Evolutionary conservation across 2,113 vertebrate species (phyloP).

Genomic region (Lampris megalopsis): DNA sequence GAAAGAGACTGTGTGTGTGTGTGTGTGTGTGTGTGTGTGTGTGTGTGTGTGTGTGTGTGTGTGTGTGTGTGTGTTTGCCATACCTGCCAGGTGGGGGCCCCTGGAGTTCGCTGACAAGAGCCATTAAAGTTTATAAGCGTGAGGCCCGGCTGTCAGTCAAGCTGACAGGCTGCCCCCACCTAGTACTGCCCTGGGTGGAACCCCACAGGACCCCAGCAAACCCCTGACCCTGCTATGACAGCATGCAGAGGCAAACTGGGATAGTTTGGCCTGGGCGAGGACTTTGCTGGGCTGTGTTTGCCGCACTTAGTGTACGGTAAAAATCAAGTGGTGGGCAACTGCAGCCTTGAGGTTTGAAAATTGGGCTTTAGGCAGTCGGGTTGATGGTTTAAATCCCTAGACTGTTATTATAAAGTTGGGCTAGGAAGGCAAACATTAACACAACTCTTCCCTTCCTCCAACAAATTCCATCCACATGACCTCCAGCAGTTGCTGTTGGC

Average conservation of each 20-base stretch:
- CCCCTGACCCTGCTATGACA: slow-evolving; percentile 67
- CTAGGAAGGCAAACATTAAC: slow-evolving; percentile 20
- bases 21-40: slow-evolving; percentile 13
- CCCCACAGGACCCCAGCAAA: slow-evolving; percentile 63
- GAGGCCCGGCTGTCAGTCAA: slow-evolving; percentile 77
- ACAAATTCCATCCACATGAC: not conserved
- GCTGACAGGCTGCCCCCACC: slow-evolving; percentile 67
- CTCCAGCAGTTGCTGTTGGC: not conserved
- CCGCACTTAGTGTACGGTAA: not conserved
- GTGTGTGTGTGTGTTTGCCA: slow-evolving; percentile 47
- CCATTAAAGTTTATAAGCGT: slow-evolving; percentile 83
- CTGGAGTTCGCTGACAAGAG: slow-evolving; percentile 77
- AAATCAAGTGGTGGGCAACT: slow-evolving; percentile 9
- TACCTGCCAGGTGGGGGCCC: slow-evolving; percentile 74
- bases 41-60: slow-evolving; percentile 11
- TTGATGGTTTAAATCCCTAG: slow-evolving; percentile 34
- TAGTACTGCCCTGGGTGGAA: slow-evolving; percentile 55
- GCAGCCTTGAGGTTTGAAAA: slow-evolving; percentile 38
- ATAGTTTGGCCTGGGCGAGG: slow-evolving; percentile 17
- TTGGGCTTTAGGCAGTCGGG: slow-evolving; percentile 20
- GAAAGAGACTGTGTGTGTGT: slow-evolving; percentile 3
- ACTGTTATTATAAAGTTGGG: slow-evolving; percentile 8
- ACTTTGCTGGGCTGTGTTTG: not conserved
- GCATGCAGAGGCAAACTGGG: slow-evolving; percentile 39
- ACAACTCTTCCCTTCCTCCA: not conserved